phyloP scores from a whole-genome alignment of 2,113 vertebrate species.

The Strix uralensis region DNA sequence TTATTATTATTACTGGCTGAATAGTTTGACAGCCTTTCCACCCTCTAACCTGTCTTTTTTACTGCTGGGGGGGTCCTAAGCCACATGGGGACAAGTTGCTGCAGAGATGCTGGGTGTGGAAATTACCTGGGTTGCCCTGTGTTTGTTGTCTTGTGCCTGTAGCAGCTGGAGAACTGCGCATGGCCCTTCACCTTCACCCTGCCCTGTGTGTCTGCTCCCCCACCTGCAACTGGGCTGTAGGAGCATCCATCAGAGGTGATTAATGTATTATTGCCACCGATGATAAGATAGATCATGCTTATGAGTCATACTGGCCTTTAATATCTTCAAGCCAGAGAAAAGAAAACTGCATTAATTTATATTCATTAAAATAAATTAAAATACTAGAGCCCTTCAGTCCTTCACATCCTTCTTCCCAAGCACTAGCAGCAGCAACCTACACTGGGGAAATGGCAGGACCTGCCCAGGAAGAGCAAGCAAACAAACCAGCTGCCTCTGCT shows the following conservation, averaged over 20 bases:
- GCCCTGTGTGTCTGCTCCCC: neutral
- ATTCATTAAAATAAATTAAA: conserved; percentile 26
- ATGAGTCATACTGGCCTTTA: neutral
- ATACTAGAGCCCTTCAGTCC: neutral
- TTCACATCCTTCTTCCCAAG: neutral
- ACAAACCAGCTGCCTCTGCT: neutral
- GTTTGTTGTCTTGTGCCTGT: neutral
- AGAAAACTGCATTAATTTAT: conserved; percentile 28
- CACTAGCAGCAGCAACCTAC: neutral
- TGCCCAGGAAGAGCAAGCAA: neutral
- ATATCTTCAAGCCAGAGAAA: conserved; percentile 25
- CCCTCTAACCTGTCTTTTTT: neutral
- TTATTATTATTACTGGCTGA: neutral
- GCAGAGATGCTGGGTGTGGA: neutral
- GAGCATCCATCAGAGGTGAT: neutral
- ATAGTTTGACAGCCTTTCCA: neutral
- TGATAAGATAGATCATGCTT: neutral
- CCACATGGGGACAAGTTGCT: neutral
- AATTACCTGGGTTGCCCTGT: neutral
- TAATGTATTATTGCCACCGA: neutral
- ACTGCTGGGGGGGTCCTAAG: neutral
- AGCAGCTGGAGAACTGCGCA: neutral
- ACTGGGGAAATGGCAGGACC: neutral
- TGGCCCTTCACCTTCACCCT: neutral
- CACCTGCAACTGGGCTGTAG: neutral